Evolutionary conservation across 2,888 invertebrate genomes (phyloP).

Genomic region (Phalera bucephala): DNA sequence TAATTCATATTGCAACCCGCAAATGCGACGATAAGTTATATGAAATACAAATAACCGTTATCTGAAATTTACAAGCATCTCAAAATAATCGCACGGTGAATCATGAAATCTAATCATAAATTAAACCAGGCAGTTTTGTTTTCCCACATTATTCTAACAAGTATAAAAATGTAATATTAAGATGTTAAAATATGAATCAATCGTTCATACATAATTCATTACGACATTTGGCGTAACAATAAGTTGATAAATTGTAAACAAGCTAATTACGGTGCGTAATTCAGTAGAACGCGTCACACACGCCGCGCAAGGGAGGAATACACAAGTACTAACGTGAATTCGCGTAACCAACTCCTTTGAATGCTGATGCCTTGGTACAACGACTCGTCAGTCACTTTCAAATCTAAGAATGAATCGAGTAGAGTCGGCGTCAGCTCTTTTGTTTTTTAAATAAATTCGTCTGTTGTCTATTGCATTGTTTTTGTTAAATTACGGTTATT

Average conservation of each 20-base stretch:
- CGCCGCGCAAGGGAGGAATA: constrained; percentile 8
- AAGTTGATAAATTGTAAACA: constrained; percentile 20
- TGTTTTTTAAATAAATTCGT: too few species aligned
- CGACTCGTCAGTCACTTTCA: constrained; percentile 60
- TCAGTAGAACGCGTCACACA: constrained; percentile 16
- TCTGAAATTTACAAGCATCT: not conserved
- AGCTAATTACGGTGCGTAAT: constrained; percentile 12
- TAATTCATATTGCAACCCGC: constrained; percentile 1
- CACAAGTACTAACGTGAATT: constrained; percentile 2
- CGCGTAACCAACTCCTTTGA: constrained; percentile 28
- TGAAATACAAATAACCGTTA: not conserved
- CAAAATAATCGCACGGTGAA: not conserved
- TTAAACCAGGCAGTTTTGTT: not conserved
- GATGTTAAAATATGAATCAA: constrained; percentile 4
- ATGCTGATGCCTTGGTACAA: constrained; percentile 51
- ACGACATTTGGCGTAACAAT: constrained; percentile 9
- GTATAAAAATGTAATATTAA: not conserved
- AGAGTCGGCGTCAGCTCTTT: too few species aligned
- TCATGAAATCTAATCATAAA: not conserved
- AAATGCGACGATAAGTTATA: not conserved
- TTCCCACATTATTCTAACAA: constrained; percentile 1
- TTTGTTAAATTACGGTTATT: too few species aligned
- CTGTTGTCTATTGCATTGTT: too few species aligned
- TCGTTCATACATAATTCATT: constrained; percentile 12
- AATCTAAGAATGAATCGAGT: constrained; percentile 32